Base-by-base conservation (phyloP, 2,113 vertebrate species). In the Tapirus terrestris region DNA sequence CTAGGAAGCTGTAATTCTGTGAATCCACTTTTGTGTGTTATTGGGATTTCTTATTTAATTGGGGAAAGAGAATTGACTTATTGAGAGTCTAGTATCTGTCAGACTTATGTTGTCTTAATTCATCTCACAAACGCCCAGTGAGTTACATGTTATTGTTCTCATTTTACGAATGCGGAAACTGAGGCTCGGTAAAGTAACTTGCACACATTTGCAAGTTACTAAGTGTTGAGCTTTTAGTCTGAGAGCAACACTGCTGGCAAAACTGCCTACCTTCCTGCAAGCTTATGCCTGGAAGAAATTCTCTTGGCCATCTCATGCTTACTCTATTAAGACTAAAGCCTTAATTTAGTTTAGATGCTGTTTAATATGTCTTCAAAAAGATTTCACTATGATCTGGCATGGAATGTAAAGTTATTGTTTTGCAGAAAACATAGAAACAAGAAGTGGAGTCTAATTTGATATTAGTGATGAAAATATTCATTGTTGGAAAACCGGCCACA, bases 21-120 rank as follows among this genome's bases (percentile, higher is more conserved):
- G 10, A 90, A 68, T 75, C 48, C 29, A 53, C 20, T 88, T 31
- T 83, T 91, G 25, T 61, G 29, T 36, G 77, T 83, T 87, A 36
- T 65, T 77, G 56, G 94, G 76, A 39, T 94, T 93, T 75, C 7
- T 80, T 56, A 81, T 63, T 93, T 96, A 94, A 88, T 60, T 89
- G 76, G 5, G 60, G 45, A 77, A 91, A 84, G 53, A 76, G 87
- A 73, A 63, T 61, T 79, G 68, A 68, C 73, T 68, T n/a, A 29
- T 53, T 70, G 14, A 53, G 86, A 43, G 29, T 17, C 61, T 56
- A 27, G 8, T n/a, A 73, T 61, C 31, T 51, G 39, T 88, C 60
- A 82, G 27, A 85, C 2, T n/a, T 81, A 23, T 11, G 17, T 65
- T 53, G 14, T 25, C 39, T 95, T 65, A 63, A 14, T 67, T 81